These are phyloP conservation scores for Zaprionus vittiger DNA, from an alignment of 1,140 invertebrate genomes.

Conservation along the genomic window DNA sequence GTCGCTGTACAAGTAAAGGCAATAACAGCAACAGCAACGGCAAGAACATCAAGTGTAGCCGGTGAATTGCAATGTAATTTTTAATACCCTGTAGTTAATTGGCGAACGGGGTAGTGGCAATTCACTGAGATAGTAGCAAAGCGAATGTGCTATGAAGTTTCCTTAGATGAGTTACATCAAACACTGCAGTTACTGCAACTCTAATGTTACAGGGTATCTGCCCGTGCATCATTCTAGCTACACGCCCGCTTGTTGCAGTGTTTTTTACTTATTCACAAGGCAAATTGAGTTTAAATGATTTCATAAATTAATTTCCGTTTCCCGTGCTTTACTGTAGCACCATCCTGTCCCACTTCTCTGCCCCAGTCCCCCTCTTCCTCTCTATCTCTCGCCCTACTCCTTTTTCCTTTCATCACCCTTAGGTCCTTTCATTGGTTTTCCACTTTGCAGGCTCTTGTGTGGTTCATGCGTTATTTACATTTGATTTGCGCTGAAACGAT, in stretches of 20 bases:
- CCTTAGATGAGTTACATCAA: too few species aligned
- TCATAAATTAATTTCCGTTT: conserved; percentile 81
- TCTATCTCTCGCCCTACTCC: neutral
- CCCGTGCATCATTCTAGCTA: neutral
- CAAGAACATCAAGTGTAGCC: conserved; percentile 18
- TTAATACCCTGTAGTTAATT: conserved; percentile 8
- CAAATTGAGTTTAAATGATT: conserved; percentile 80
- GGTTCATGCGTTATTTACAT: conserved; percentile 51
- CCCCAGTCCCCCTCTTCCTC: neutral
- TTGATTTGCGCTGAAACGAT: conserved; percentile 56
- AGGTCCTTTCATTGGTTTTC: neutral
- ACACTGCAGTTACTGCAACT: too few species aligned
- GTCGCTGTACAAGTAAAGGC: conserved; percentile 7
- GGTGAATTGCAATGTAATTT: conserved; percentile 25
- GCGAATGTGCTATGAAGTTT: too few species aligned
- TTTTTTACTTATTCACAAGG: conserved; percentile 67
- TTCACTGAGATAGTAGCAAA: too few species aligned
- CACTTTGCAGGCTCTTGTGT: conserved; percentile 12
- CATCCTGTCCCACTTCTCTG: neutral
- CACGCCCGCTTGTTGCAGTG: conserved; percentile 8
- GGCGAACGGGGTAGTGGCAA: neutral
- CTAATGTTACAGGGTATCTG: neutral
- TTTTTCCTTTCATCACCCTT: neutral
- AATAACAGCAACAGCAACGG: conserved; percentile 5
- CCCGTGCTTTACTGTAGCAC: conserved; percentile 27